Conservation (phyloP, 2,113 vertebrate genomes). For the Mungos mungo region DNA sequence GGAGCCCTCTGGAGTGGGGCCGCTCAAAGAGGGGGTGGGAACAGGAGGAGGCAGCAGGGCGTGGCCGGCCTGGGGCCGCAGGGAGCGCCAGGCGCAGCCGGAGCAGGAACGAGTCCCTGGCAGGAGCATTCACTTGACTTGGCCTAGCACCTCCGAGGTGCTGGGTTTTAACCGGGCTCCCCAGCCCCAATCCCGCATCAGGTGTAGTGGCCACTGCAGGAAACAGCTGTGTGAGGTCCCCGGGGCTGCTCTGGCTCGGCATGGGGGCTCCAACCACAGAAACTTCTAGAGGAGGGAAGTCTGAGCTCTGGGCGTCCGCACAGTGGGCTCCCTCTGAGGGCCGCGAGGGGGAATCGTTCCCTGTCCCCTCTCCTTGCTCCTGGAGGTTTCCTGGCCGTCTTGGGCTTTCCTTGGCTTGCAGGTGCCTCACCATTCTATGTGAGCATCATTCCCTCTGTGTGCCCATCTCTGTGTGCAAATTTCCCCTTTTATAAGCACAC, state of each 20-base stretch:
- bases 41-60: rapidly evolving
- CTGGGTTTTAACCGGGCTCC: background rate
- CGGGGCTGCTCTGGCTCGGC: no score
- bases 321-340: background rate
- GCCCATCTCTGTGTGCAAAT: rapidly evolving
- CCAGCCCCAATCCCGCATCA: rapidly evolving
- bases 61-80: background rate
- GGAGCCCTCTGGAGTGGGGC: background rate
- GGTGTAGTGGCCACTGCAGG: background rate
- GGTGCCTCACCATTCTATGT: rapidly evolving
- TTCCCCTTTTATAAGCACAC: background rate
- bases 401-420: background rate
- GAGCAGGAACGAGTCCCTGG: background rate
- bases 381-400: background rate
- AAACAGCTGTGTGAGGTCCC: background rate
- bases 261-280: background rate
- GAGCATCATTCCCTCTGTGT: background rate
- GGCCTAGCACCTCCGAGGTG: rapidly evolving
- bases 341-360: background rate
- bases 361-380: background rate
- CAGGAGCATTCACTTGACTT: background rate
- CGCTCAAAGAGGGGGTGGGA: background rate
- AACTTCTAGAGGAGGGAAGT: background rate
- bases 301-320: rapidly evolving
- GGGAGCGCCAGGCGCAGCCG: background rate